Evolutionary conservation across 2,888 invertebrate genomes (phyloP).

Genomic region (Tetheella fluctuosa): DNA sequence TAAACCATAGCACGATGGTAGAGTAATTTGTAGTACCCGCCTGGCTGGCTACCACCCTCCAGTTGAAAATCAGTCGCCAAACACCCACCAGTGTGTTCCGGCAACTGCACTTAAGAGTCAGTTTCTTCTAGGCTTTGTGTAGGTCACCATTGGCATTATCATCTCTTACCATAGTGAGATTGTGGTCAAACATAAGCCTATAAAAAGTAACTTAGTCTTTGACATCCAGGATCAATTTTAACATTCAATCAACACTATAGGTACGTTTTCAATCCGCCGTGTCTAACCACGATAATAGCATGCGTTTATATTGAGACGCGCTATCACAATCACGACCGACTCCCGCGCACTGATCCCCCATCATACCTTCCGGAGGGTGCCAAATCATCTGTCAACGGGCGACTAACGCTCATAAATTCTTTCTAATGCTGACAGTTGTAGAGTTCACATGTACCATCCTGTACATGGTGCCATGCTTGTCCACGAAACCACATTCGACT

Average conservation of each 20-base stretch:
- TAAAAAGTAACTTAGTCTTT: not conserved
- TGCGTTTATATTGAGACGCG: slow-evolving; percentile 5
- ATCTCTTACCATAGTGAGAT: too few relatives aligned
- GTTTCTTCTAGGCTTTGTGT: too few relatives aligned
- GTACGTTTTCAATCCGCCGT: not conserved
- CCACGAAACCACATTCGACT: slow-evolving; percentile 54
- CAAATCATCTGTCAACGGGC: slow-evolving; percentile 40
- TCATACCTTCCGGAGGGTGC: slow-evolving; percentile 68
- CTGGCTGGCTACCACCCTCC: too few relatives aligned
- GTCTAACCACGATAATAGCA: slow-evolving; percentile 20
- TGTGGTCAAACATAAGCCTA: too few relatives aligned
- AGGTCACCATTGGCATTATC: too few relatives aligned
- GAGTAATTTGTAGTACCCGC: too few relatives aligned
- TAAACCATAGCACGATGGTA: too few relatives aligned
- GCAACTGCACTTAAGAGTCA: too few relatives aligned
- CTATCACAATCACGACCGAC: slow-evolving; percentile 21
- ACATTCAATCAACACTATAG: not conserved
- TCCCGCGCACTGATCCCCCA: slow-evolving; percentile 52
- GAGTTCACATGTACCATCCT: slow-evolving; percentile 69
- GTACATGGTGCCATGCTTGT: slow-evolving; percentile 52
- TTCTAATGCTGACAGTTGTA: slow-evolving; percentile 75
- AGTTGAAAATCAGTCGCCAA: too few relatives aligned
- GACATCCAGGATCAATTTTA: not conserved
- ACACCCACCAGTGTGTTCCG: too few relatives aligned
- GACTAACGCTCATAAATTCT: slow-evolving; percentile 77